Evolutionary conservation across 2,113 vertebrate genomes (phyloP).

Genomic region (Macaca mulatta): DNA sequence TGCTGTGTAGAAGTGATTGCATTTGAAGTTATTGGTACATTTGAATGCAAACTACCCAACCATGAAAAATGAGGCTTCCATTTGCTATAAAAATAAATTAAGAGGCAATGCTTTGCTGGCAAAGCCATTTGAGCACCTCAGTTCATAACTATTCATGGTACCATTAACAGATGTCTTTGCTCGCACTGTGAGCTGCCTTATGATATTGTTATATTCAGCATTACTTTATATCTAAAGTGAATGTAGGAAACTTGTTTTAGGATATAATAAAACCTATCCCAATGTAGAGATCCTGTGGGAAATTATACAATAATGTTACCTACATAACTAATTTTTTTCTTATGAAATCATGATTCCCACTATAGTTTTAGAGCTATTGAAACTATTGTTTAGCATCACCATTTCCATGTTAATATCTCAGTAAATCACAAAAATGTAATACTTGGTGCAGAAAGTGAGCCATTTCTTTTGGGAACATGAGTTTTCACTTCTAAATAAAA

Average conservation of each 20-base stretch:
- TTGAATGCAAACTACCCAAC: constrained; percentile 86
- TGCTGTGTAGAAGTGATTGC: constrained; percentile 80
- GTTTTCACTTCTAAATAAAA: constrained; percentile 86
- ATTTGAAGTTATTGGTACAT: constrained; percentile 83
- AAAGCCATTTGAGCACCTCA: constrained; percentile 83
- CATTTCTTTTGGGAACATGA: constrained; percentile 78
- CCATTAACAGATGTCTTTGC: constrained; percentile 86
- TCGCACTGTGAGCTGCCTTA: constrained; percentile 78
- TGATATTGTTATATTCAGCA: constrained; percentile 78
- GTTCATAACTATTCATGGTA: constrained; percentile 86
- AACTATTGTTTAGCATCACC: constrained; percentile 88
- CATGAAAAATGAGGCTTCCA: constrained; percentile 84
- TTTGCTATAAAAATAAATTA: constrained; percentile 88
- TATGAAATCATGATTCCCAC: constrained; percentile 86
- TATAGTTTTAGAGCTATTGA: constrained; percentile 84
- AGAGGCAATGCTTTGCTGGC: constrained; percentile 82
- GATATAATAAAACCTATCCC: constrained; percentile 83
- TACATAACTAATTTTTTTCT: constrained; percentile 87
- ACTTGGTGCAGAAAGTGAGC: constrained; percentile 80
- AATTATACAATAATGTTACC: constrained; percentile 86
- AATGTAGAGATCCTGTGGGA: constrained; percentile 83
- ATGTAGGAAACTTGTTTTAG: constrained; percentile 84
- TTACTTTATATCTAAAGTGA: constrained; percentile 81
- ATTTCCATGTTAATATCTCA: constrained; percentile 87
- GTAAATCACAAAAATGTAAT: constrained; percentile 85